Evolutionary conservation across 2,113 vertebrate genomes (phyloP).

Genomic region (Chaetops frenatus): DNA sequence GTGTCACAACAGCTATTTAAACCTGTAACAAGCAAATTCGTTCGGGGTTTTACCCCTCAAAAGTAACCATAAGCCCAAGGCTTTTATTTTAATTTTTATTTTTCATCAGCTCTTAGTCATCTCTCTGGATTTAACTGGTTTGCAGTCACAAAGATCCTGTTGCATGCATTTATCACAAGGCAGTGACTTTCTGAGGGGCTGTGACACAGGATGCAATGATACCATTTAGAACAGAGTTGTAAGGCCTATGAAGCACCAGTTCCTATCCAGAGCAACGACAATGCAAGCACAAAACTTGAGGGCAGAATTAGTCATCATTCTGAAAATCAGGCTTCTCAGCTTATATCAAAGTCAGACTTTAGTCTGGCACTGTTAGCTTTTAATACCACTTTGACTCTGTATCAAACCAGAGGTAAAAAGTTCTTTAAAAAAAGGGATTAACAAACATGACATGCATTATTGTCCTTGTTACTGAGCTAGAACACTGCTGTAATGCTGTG

Average conservation of each 20-base stretch:
- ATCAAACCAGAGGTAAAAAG: neutral
- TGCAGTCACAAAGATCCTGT: neutral
- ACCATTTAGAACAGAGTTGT: neutral
- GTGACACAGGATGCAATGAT: neutral
- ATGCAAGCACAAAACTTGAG: neutral
- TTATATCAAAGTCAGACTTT: neutral
- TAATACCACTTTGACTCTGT: neutral
- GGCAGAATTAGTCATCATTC: neutral
- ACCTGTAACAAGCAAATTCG: neutral
- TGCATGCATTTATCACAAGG: neutral
- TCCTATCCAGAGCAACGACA: accelerated
- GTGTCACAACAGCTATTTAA: neutral
- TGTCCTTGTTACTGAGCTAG: neutral
- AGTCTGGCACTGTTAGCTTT: neutral
- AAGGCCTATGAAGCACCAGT: neutral
- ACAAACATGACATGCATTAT: neutral
- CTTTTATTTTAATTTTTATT: neutral
- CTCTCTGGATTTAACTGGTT: neutral
- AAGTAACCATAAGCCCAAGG: neutral
- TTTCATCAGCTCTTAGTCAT: neutral
- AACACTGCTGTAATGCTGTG: neutral
- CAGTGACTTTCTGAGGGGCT: neutral
- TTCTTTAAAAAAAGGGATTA: neutral
- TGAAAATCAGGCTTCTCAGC: neutral
- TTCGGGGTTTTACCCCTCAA: neutral